Conservation (phyloP, 2,113 vertebrate genomes). For the Calyptommatus sinebrachiatus region DNA sequence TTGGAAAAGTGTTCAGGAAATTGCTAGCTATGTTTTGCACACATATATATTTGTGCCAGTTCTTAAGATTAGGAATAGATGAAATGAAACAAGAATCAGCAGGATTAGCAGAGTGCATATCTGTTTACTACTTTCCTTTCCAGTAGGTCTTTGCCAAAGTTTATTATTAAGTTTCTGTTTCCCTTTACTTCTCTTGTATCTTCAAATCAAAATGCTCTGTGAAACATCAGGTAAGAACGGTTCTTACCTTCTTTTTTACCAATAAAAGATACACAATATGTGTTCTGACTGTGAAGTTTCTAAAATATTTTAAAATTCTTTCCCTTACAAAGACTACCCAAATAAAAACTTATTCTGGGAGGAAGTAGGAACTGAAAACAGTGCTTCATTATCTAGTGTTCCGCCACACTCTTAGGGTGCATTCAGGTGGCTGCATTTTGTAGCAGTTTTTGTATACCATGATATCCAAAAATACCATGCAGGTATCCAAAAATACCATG, state of each 20-base stretch:
- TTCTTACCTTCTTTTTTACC: not conserved
- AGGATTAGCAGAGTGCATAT: constrained; percentile 39
- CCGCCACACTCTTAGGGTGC: no score
- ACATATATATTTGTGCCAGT: constrained; percentile 25
- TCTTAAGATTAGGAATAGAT: constrained; percentile 24
- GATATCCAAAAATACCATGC: no score
- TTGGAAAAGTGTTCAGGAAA: constrained; percentile 7
- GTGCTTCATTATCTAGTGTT: no score
- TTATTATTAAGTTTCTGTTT: constrained; percentile 28
- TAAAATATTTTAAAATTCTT: not conserved
- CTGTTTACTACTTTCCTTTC: constrained; percentile 38
- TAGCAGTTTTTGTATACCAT: no score
- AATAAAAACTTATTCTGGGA: no score
- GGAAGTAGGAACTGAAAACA: no score
- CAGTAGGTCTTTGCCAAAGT: constrained; percentile 15
- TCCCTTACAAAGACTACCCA: not conserved
- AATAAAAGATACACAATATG: not conserved
- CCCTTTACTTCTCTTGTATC: constrained; percentile 2
- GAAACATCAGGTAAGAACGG: constrained; percentile 16
- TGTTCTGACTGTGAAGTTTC: not conserved
- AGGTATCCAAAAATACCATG: no score
- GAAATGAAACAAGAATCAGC: constrained; percentile 22
- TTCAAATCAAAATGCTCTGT: not conserved
- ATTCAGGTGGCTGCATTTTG: no score
- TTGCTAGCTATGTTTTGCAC: constrained; percentile 8